These are phyloP conservation scores for Oreonectes daqikongensis DNA, from an alignment of 2,797 vertebrate genomes.

Conservation along the genomic window DNA sequence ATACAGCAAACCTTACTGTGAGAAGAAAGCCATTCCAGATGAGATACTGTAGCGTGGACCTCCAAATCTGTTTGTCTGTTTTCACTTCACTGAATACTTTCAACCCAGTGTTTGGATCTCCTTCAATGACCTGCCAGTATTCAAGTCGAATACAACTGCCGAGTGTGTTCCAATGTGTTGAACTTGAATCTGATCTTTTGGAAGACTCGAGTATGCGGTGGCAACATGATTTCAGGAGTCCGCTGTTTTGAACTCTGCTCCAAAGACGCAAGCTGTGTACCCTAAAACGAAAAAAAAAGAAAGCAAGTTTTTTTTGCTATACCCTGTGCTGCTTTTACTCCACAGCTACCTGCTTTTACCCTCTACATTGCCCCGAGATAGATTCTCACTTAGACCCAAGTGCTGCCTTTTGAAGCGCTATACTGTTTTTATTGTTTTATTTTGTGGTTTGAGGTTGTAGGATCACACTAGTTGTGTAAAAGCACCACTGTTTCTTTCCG, in stretches of 20 bases:
- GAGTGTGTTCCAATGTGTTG: neutral
- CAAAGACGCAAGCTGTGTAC: conserved; percentile 39
- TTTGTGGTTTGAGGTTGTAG: conserved; percentile 19
- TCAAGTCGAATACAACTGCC: conserved; percentile 28
- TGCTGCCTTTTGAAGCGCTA: conserved; percentile 58
- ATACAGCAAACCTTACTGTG: conserved; percentile 51
- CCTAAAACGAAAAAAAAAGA: conserved; percentile 17
- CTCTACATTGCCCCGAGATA: conserved; percentile 42
- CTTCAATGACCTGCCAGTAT: conserved; percentile 48
- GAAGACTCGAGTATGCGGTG: neutral
- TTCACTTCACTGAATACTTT: conserved; percentile 24
- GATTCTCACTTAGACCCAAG: conserved; percentile 55
- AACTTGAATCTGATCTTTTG: conserved; percentile 29
- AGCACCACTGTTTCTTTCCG: conserved; percentile 11
- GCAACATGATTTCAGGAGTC: conserved; percentile 16
- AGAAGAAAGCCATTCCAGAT: conserved; percentile 53
- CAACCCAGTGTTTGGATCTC: conserved; percentile 39
- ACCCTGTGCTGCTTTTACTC: conserved; percentile 62
- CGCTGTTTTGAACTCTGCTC: conserved; percentile 34
- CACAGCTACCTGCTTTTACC: conserved; percentile 56
- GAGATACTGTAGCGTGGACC: too few relatives aligned
- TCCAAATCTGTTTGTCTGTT: conserved; percentile 34
- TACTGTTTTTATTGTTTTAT: conserved; percentile 46
- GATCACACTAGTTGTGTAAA: conserved; percentile 39
- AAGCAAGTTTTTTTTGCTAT: neutral